Evolutionary conservation across 2,797 vertebrate species (phyloP).

Genomic region (Mus minutoides): DNA sequence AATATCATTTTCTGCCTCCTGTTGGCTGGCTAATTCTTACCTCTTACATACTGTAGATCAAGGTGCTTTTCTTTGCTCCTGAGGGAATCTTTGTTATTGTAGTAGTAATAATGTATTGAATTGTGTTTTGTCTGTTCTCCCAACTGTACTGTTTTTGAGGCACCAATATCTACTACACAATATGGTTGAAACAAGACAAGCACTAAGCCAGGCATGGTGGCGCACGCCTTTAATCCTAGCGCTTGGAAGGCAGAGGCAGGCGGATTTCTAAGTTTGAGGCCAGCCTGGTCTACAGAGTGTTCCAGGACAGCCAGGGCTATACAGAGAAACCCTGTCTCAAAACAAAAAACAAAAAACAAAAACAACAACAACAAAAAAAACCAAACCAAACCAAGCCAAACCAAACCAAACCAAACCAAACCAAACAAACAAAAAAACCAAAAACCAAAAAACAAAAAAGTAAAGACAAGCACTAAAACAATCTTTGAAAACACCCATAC

Average conservation of each 20-base stretch:
- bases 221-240: no score
- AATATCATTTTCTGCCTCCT: constrained; percentile 65
- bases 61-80: constrained; percentile 35
- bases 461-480: constrained; percentile 51
- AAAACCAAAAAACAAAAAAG: no score
- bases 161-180: neutral
- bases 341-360: no score
- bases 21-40: constrained; percentile 60
- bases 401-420: no score
- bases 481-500: neutral
- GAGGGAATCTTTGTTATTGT: constrained; percentile 49
- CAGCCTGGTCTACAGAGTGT: no score
- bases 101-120: neutral
- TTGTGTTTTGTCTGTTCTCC: constrained; percentile 47
- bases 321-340: no score
- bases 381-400: no score
- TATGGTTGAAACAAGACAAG: constrained; percentile 51
- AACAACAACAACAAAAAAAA: no score
- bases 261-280: no score
- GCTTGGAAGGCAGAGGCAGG: no score
- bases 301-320: no score
- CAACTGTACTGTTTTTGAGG: constrained; percentile 19
- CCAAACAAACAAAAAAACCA: no score
- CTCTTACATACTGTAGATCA: constrained; percentile 59
- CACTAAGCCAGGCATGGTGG: neutral